phyloP scores from a whole-genome alignment of 2,888 invertebrate genomes.

The Odontothrips loti region DNA sequence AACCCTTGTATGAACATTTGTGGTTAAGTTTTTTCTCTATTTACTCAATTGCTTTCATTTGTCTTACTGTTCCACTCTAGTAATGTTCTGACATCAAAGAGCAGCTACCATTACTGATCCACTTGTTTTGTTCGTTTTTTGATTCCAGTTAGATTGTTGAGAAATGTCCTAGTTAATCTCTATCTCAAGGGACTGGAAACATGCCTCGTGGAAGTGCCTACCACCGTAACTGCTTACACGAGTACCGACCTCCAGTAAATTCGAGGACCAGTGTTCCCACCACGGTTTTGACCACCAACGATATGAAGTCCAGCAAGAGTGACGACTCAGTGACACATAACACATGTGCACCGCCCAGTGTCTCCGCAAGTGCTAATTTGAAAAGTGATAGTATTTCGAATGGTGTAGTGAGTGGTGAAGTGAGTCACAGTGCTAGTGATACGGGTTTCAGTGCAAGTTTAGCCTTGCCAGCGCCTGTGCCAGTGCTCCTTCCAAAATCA shows the following conservation, averaged over 20 bases:
- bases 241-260: background rate
- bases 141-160: background rate
- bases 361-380: background rate
- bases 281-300: slow-evolving; percentile 38
- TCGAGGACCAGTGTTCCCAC: slow-evolving; percentile 31
- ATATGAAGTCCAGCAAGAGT: slow-evolving; percentile 52
- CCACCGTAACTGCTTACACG: slow-evolving; percentile 4
- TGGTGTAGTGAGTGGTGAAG: background rate
- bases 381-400: slow-evolving; percentile 27
- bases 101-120: too few species aligned
- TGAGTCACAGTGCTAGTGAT: slow-evolving; percentile 17
- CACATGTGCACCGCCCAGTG: slow-evolving; percentile 44
- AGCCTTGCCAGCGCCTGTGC: slow-evolving; percentile 9
- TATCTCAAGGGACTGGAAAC: background rate
- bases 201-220: slow-evolving; percentile 20
- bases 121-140: background rate
- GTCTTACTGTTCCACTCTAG: too few species aligned
- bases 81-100: too few species aligned
- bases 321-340: slow-evolving; percentile 52
- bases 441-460: background rate
- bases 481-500: slow-evolving; percentile 9
- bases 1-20: too few species aligned
- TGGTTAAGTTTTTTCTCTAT: too few species aligned
- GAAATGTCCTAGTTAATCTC: background rate
- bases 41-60: too few species aligned